These are phyloP conservation scores for Ceratotherium simum DNA, from an alignment of 2,113 vertebrate species.

Conservation along the genomic window DNA sequence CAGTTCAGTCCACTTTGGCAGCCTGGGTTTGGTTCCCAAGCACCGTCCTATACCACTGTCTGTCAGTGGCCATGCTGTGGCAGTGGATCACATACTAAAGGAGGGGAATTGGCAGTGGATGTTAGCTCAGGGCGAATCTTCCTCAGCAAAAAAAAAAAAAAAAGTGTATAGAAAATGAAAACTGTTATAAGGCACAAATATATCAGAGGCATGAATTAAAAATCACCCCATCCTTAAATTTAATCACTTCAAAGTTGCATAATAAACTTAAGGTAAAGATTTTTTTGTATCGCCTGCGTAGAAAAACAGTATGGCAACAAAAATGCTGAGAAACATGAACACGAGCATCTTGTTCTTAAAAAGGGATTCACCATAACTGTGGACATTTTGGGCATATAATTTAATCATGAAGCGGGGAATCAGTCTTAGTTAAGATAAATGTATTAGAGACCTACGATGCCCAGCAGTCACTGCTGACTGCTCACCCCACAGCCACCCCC, in stretches of 20 bases:
- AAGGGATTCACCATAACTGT: rapidly evolving
- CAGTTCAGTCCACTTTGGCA: too few species aligned
- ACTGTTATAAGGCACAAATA: background rate
- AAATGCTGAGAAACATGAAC: too few species aligned
- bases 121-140: too few species aligned
- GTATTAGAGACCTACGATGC: rapidly evolving
- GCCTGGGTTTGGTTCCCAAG: too few species aligned
- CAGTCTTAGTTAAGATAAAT: background rate
- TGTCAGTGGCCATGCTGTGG: too few species aligned
- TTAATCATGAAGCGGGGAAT: background rate
- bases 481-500: rapidly evolving
- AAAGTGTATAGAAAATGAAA: background rate
- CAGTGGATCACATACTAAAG: too few species aligned
- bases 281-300: background rate
- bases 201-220: too few species aligned
- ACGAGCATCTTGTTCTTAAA: too few species aligned
- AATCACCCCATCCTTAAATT: background rate
- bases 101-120: too few species aligned
- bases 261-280: background rate
- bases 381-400: background rate
- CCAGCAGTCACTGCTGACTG: background rate
- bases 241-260: background rate
- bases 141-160: too few species aligned
- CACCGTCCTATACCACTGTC: too few species aligned
- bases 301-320: background rate